phyloP scores from a whole-genome alignment of 2,888 invertebrate genomes.

The Apoderus coryli region DNA sequence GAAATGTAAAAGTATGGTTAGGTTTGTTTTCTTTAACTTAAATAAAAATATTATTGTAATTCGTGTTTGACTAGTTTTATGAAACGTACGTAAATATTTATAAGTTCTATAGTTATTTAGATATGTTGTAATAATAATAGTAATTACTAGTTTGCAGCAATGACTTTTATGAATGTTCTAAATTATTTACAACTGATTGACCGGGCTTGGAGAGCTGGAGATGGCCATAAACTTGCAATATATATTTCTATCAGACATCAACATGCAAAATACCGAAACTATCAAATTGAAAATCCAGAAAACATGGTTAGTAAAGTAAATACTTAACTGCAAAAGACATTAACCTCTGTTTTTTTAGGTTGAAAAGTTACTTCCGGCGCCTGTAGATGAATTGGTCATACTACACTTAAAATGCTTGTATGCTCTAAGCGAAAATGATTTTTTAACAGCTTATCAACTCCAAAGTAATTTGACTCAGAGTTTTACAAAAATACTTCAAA shows the following conservation, averaged over 20 bases:
- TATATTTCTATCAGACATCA: slow-evolving; percentile 53
- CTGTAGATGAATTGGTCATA: slow-evolving; percentile 60
- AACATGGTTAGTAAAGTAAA: too few relatives aligned
- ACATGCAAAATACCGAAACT: slow-evolving; percentile 53
- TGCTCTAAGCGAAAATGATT: slow-evolving; percentile 36
- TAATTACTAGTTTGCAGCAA: slow-evolving; percentile 11
- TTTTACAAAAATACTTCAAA: slow-evolving; percentile 69
- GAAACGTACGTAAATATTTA: too few relatives aligned
- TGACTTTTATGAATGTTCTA: slow-evolving; percentile 29
- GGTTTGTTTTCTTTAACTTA: too few relatives aligned
- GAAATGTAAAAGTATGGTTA: too few relatives aligned
- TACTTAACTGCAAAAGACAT: too few relatives aligned
- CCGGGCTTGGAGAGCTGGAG: slow-evolving; percentile 44
- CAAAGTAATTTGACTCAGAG: slow-evolving; percentile 66
- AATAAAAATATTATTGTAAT: too few relatives aligned
- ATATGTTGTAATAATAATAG: too few relatives aligned
- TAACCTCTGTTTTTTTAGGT: too few relatives aligned
- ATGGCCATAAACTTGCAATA: slow-evolving; percentile 44
- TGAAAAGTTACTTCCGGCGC: slow-evolving; percentile 53
- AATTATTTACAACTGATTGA: slow-evolving; percentile 37
- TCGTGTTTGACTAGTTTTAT: too few relatives aligned
- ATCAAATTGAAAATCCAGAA: slow-evolving; percentile 58
- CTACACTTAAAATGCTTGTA: slow-evolving; percentile 57
- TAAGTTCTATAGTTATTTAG: too few relatives aligned
- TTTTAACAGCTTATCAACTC: slow-evolving; percentile 56